phyloP scores from a whole-genome alignment of 2,797 vertebrate species.

The Jordanella pulchra region DNA sequence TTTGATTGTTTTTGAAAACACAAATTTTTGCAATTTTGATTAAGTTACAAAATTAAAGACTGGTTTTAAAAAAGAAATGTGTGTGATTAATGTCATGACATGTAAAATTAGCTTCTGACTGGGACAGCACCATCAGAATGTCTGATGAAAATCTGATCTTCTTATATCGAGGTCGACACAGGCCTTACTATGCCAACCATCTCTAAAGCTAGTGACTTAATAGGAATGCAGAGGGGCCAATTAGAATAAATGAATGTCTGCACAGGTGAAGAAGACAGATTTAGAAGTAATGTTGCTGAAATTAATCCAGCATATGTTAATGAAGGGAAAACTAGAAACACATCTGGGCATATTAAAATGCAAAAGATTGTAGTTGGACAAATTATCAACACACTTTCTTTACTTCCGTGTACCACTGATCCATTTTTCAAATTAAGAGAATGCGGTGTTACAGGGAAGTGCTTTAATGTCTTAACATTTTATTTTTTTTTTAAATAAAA shows the following conservation, averaged over 20 bases:
- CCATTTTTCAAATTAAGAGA: not conserved
- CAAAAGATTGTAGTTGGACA: not conserved
- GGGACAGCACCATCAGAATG: slow-evolving; percentile 19
- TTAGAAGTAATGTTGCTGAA: slow-evolving; percentile 13
- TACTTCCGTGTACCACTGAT: not conserved
- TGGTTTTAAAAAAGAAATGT: not conserved
- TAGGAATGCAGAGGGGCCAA: slow-evolving; percentile 38
- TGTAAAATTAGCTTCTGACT: slow-evolving; percentile 43
- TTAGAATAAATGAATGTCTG: slow-evolving; percentile 45
- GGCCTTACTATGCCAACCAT: slow-evolving; percentile 32
- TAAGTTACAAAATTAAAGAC: slow-evolving; percentile 13
- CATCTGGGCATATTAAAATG: not conserved
- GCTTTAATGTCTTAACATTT: not conserved
- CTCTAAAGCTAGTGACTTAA: slow-evolving; percentile 47
- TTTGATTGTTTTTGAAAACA: slow-evolving; percentile 46
- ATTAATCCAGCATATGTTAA: not conserved
- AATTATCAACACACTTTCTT: not conserved
- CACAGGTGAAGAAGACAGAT: slow-evolving; percentile 28
- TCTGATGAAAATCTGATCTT: slow-evolving; percentile 44
- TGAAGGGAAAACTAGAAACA: not conserved
- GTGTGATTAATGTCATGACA: slow-evolving; percentile 22
- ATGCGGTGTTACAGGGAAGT: not conserved
- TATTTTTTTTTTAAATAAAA: not conserved
- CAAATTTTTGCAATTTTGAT: slow-evolving; percentile 29
- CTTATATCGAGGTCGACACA: slow-evolving; percentile 47